Base-by-base conservation (phyloP, 2,113 vertebrate genomes). In the Hippoglossus stenolepis region DNA sequence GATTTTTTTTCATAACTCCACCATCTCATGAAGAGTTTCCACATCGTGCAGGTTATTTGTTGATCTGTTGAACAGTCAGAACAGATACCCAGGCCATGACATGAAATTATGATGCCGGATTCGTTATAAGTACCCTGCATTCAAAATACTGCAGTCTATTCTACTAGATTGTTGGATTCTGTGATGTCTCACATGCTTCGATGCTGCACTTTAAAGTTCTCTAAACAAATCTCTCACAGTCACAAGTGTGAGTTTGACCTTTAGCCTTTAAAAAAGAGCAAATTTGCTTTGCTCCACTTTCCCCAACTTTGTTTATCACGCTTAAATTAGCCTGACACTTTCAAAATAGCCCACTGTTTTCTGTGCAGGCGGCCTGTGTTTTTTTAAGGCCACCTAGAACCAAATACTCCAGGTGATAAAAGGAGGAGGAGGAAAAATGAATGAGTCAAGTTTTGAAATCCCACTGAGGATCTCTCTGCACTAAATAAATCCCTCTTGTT, bases 401-500 rank as follows among this genome's bases (percentile, higher is more conserved):
- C 12, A 65, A 17, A 73, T 17, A 53, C 21, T 67, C 78, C 12
- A 83, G 85, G 57, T 56, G 21, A 58, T 28, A 60, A 71, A 74
- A 73, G 40, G 2, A 38, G 18, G 23, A 6, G 3, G 24, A 60
- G 65, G 69, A 71, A 68, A 74, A 60, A 71, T 45, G 54, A 84
- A 83, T 82, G 67, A 80, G 43, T 75, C 74, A 86, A 86, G 45
- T 68, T 51, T 69, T 81, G 20, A 85, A 87, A 85, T 85, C 77
- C 64, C 65, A 73, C 26, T 0, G 49, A 83, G 71, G 67, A 81
- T 87, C 56, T 78, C 7, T 0, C 43, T 21, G 40, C 61, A 85
- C 77, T 82, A 85, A 90, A 88, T 82, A 75, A 80, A 87, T 82
- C 77, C 45, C 28, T 69, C 70, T 81, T 73, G 81, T 89, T 92